Evolutionary conservation across 2,797 vertebrate species (phyloP), one percentile per base, ranked within the genome.

Genomic region (Esox lucius): DNA sequence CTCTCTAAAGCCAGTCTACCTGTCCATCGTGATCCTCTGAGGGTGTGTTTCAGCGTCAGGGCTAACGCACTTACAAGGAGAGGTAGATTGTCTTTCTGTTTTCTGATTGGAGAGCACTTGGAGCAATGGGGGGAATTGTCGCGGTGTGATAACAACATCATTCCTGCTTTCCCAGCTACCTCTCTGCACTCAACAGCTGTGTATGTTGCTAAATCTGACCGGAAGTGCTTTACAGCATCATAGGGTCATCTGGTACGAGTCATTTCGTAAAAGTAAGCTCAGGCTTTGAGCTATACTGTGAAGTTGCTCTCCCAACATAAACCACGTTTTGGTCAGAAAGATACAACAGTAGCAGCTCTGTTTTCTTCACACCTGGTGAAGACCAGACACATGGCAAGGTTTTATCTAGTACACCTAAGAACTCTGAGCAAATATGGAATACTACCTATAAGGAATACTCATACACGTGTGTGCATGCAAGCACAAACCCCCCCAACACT

Each of bases 81-180:
- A 92, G 89, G 83, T 87, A 90, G 86, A 86, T 87, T 90, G 91
- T 80, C 88, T 82, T 80, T 82, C 88, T 87, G 79, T 87, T 90
- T 89, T 92, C 91, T 86, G 91, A 92, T 93, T 90, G 86, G 82
- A 81, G 79, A 91, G 88, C 87, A 88, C 89, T 90, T 90, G 90
- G 87, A 85, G 73, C 71, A 84, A 86, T 35, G 24, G 72, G 53
- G 67, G 49, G 76, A 72, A 53, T 33, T 69, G 74, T 67, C 35
- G 78, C 31, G 64, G 85, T 85, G 85, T 86, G 83, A 91, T 89
- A 89, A 84, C 88, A 24, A 53, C 74, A 91, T 88, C n/a, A 51
- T 74, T 62, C 68, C 78, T 71, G 53, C 67, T 48, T 64, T 68
- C 69, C 70, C 73, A 76, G 77, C 76, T 84, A 81, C 87, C 77